Evolutionary conservation across 2,113 vertebrate species (phyloP).

Genomic region (Narcine bancroftii): DNA sequence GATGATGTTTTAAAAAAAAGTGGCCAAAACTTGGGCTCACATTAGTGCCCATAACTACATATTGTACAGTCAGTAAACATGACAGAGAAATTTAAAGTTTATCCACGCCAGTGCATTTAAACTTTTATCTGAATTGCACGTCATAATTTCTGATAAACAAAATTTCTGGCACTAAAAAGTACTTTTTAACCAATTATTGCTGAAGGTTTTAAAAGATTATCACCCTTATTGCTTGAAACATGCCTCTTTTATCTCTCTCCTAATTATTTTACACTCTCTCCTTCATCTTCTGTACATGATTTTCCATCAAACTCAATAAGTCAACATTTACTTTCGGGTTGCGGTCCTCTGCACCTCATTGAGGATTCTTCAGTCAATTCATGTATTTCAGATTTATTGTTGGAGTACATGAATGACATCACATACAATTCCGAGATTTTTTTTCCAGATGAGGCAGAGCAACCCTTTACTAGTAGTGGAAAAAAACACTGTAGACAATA

Average conservation of each 20-base stretch:
- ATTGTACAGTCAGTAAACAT: too few relatives aligned
- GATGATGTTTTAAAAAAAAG: too few relatives aligned
- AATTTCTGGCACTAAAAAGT: neutral
- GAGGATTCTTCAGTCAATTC: neutral
- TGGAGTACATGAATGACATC: too few relatives aligned
- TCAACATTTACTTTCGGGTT: neutral
- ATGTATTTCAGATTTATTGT: too few relatives aligned
- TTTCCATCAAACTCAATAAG: neutral
- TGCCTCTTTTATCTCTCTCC: neutral
- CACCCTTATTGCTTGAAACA: neutral
- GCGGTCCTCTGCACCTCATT: neutral
- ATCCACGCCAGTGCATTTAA: neutral
- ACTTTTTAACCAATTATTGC: too few relatives aligned
- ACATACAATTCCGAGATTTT: too few relatives aligned
- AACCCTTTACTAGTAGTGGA: too few relatives aligned
- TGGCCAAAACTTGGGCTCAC: too few relatives aligned
- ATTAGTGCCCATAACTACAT: too few relatives aligned
- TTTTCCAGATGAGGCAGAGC: too few relatives aligned
- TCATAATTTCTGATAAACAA: neutral
- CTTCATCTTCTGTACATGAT: neutral
- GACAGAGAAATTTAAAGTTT: neutral
- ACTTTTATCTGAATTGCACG: neutral
- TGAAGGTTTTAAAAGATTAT: neutral
- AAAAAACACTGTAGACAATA: too few relatives aligned
- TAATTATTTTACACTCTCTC: neutral